Conservation (phyloP, 1,140 invertebrate genomes). For the Eufriesea mexicana region DNA sequence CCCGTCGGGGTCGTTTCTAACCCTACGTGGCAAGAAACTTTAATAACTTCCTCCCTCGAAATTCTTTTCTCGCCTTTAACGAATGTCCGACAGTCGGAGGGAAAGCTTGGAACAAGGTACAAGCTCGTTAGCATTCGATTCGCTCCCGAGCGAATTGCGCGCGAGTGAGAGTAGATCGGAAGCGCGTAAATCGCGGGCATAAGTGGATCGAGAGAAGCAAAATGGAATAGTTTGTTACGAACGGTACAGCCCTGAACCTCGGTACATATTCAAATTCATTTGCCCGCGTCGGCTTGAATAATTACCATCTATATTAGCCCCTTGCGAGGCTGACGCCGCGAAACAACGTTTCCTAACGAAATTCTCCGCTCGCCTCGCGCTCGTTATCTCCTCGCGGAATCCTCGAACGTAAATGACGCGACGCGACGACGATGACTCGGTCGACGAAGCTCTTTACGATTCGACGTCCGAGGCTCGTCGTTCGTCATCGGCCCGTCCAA, state of each 20-base stretch:
- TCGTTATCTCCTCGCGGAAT: too few relatives aligned
- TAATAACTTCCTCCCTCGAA: conserved; percentile 30
- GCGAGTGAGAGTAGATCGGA: background rate
- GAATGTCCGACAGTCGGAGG: background rate
- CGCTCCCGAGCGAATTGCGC: too few relatives aligned
- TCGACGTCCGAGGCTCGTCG: background rate
- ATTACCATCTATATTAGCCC: background rate
- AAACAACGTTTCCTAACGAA: background rate
- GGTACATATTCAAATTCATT: background rate
- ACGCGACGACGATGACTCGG: too few relatives aligned
- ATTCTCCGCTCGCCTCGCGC: background rate
- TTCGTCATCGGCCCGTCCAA: background rate
- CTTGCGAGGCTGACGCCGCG: background rate
- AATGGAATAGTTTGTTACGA: background rate
- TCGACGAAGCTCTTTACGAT: too few relatives aligned
- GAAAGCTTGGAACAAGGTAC: background rate
- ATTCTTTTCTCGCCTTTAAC: conserved; percentile 23
- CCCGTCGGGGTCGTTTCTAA: conserved; percentile 1
- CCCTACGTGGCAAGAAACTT: conserved; percentile 37
- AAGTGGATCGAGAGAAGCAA: background rate
- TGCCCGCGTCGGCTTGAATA: background rate
- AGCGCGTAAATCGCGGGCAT: background rate
- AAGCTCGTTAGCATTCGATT: conserved; percentile 16
- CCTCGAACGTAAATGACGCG: too few relatives aligned
- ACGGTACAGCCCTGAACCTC: background rate